A percentile compares a stretch with the other conserved stretches of the same genome.
phyloP scores from a whole-genome alignment of 1,140 invertebrate genomes.

The Trachymyrmex septentrionalis region DNA sequence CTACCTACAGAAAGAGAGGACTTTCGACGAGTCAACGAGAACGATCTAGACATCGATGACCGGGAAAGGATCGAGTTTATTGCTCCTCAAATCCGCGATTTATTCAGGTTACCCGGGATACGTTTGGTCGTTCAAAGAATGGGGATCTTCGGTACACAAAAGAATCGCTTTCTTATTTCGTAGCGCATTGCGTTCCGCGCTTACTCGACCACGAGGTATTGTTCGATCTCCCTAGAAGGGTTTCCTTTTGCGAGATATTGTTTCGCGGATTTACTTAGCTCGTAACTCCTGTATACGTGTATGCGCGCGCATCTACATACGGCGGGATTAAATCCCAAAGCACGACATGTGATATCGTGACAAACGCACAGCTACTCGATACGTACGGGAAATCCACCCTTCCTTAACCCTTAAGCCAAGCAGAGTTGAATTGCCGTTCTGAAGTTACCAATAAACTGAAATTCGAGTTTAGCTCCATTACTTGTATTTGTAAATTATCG shows the following conservation, averaged over 20 bases:
- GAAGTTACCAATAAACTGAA: conserved; percentile 17
- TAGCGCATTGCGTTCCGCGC: conserved; percentile 59
- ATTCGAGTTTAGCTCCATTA: background rate
- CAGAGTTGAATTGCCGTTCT: background rate
- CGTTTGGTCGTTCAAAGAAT: conserved; percentile 59
- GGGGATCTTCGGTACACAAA: conserved; percentile 72
- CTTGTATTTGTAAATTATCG: background rate
- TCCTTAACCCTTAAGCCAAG: conserved; percentile 15
- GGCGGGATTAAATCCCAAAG: conserved; percentile 50
- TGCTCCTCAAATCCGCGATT: conserved; percentile 68
- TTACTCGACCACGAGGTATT: conserved; percentile 73
- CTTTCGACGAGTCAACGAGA: conserved; percentile 60
- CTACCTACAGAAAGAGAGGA: conserved; percentile 58
- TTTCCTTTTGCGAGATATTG: conserved; percentile 53
- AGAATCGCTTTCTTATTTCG: conserved; percentile 73
- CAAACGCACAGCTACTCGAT: conserved; percentile 32
- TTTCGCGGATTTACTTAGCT: conserved; percentile 30
- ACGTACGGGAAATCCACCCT: conserved; percentile 14
- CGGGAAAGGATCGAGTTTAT: conserved; percentile 65
- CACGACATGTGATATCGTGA: conserved; percentile 20
- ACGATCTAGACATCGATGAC: conserved; percentile 61
- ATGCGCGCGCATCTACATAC: conserved; percentile 8
- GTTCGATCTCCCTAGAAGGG: conserved; percentile 54
- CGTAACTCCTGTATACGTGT: background rate
- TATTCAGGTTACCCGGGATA: conserved; percentile 72